Evolutionary conservation across 2,888 invertebrate species (phyloP).

Genomic region (Pogonocherus hispidulus): DNA sequence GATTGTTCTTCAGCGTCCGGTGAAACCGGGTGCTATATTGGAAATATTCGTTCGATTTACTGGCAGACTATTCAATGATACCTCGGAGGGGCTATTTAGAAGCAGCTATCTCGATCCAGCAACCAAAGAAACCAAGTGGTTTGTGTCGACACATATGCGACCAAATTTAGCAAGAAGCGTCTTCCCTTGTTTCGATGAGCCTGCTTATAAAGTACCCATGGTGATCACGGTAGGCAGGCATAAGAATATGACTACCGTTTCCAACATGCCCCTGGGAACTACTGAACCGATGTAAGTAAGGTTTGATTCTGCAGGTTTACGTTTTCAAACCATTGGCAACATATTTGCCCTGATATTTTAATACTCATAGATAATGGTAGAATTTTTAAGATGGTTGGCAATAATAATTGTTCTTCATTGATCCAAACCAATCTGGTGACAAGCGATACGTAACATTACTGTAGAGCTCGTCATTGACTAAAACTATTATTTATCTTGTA

Average conservation of each 20-base stretch:
- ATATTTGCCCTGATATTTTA: too few species aligned
- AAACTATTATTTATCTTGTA: too few species aligned
- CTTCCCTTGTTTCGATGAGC: constrained; percentile 88
- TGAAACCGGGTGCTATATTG: constrained; percentile 73
- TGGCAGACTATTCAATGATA: constrained; percentile 76
- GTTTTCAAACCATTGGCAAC: not conserved
- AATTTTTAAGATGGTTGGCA: too few species aligned
- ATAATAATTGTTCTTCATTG: too few species aligned
- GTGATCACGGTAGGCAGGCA: constrained; percentile 76
- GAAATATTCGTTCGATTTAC: constrained; percentile 76
- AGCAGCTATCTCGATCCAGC: constrained; percentile 72
- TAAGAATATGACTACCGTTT: constrained; percentile 72
- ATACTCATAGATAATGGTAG: too few species aligned
- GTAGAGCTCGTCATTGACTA: too few species aligned
- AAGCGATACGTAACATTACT: too few species aligned
- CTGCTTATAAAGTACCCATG: constrained; percentile 81
- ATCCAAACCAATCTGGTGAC: too few species aligned
- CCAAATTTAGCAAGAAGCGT: constrained; percentile 82
- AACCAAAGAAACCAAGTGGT: constrained; percentile 68
- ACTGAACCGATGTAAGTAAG: constrained; percentile 76
- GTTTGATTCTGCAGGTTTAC: not conserved
- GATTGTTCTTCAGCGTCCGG: constrained; percentile 73
- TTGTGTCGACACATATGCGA: constrained; percentile 78
- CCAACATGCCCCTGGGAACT: constrained; percentile 75
- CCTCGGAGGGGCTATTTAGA: constrained; percentile 79